Evolutionary conservation across 2,113 vertebrate species (phyloP), one percentile per base, ranked within the genome.

Genomic region (Melanotaenia duboulayi): DNA sequence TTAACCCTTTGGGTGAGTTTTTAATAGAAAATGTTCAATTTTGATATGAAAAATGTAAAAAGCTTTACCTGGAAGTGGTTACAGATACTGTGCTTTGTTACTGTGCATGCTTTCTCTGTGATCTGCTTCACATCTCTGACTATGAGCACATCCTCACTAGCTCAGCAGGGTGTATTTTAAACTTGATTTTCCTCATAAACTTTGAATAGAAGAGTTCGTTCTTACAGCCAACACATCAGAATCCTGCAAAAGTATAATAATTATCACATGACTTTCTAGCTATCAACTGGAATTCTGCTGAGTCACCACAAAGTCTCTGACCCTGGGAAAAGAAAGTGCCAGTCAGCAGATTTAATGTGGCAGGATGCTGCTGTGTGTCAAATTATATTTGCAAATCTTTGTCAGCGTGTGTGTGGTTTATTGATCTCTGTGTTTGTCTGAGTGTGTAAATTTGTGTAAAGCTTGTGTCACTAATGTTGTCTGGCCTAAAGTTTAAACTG

Each of bases 291-390:
- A 64, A 37, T n/a, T 71, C 8, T 65, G 70, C 56, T 83, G 80
- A 78, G 65, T 83, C 66, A 62, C 32, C 46, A 17, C 8, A 9
- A 42, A 16, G 46, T 35, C 23, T 7, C 37, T 71, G 65, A 71
- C 56, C 65, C 75, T 57, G 65, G 71, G 57, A 63, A 13, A 12
- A 63, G 40, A 17, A 64, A 50, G n/a, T 22, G 46, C 32, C 20
- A 80, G 56, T 76, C 71, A 80, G 81, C 76, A 55, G 66, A 28
- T 59, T 67, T 50, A 35, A 35, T 42, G 28, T 58, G 71, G 51
- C 62, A 44, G 59, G 51, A 37, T 11, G 49, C n/a, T 20, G 22
- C 42, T 55, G 39, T 25, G 11, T 55, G 65, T 70, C 13, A 2
- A 52, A 63, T 71, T 61, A 37, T 46, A 35, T 57, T 23, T 39